Base-by-base conservation (phyloP, 2,888 invertebrate species). In the Steromphala cineraria region DNA sequence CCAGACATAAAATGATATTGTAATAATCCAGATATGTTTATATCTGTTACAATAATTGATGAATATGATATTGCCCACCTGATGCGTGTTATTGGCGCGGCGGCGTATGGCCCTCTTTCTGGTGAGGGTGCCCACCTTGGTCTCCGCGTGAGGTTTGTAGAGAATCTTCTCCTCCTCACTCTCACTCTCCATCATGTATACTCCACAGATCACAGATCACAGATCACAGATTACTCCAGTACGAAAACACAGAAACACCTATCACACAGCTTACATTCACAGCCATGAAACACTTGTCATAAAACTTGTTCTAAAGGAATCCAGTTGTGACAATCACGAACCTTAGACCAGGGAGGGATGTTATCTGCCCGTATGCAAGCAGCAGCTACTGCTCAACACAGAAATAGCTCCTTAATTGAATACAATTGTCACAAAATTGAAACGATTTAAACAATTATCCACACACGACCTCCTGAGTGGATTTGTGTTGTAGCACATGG, bases 31-130 rank as follows among this genome's bases (percentile, higher is more conserved):
- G 2, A 36, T 36, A 36, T 36, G 2, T 36, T n/a, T n/a, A n/a
- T n/a, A n/a, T n/a, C n/a, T n/a, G n/a, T n/a, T n/a, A n/a, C n/a
- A n/a, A n/a, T n/a, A n/a, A n/a, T n/a, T 36, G 7, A 46, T 46
- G 13, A 46, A 5, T 62, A 62, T 15, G 8, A 21, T 2, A 28
- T 62, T 15, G 8, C 62, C 62, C 24, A 71, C 71, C 71, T 71
- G 71, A 19, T 71, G 28, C 15, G 36, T 15, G 10, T 13, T 71
- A 36, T 71, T 71, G 0, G 1, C 71, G 15, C 36, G 28, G 19
- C 71, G 28, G 5, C 71, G 71, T 71, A 71, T 71, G 17, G 71
- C 71, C 19, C 24, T 71, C 71, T 71, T 36, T 71, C 71, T 71
- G 36, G 71, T 71, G 36, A 71, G 71, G 31, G 71, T 36, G 28